Base-by-base conservation (phyloP, 1,140 invertebrate species). In the Conus ventricosus region DNA sequence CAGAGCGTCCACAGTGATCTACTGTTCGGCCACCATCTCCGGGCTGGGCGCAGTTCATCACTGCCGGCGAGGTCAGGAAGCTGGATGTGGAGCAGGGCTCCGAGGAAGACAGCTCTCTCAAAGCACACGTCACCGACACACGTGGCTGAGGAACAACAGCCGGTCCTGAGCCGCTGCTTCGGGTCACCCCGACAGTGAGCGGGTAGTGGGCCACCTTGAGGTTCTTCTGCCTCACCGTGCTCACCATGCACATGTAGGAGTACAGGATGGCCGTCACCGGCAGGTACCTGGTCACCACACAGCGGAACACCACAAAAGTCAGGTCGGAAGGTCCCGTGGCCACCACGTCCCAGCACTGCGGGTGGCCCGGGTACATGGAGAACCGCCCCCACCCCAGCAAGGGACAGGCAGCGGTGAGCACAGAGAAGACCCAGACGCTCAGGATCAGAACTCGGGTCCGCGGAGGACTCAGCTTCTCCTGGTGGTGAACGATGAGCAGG, bases 401-500 rank as follows among this genome's bases (percentile, higher is more conserved):
- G 23, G 92, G 91, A 7, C 89, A 91, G n/a, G 87, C 76, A 20
- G 90, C 25, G 13, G 20, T 6, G n/a, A 88, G 27, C 17, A 87
- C 20, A 10, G 91, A 87, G 6, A 88, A 60, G 8, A 39, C n/a
- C 92, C 92, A 93, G 20, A 87, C 67, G 4, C 84, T 13, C 5
- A 82, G 53, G 20, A 91, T 91, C 20, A 91, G n/a, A 39, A 88
- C 71, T 51, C 90, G 89, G 51, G 92, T 89, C 23, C 89, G 88
- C 23, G 27, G 76, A 5, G 85, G 78, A 27, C 84, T 93, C 6
- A 93, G 88, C 84, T 90, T 90, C 78, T 92, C 91, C 80, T 83
- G 83, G n/a, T 90, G 81, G 25, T 88, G 84, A 0, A 92, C 90
- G 78, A 93, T 93, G 39, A 93, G 92, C 27, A 89, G 81, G 85